Percentiles rank a stretch among this genome's conserved stretches.
phyloP scores from a whole-genome alignment of 2,888 invertebrate genomes.

The Herminia tarsipennalis region DNA sequence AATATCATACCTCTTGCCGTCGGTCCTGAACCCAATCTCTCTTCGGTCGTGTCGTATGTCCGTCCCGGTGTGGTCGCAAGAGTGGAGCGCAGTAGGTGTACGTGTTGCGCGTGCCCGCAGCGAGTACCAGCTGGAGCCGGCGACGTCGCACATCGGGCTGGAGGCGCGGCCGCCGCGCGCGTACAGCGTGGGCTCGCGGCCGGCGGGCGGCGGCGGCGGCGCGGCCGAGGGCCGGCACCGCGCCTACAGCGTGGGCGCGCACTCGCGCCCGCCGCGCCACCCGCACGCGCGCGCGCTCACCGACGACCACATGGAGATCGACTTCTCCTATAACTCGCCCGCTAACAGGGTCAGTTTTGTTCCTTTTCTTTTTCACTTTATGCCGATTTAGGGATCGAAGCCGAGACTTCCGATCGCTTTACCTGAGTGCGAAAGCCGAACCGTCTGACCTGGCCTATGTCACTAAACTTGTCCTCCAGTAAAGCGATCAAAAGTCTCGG shows the following conservation, averaged over 20 bases:
- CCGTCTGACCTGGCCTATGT: no score
- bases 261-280: slow-evolving; percentile 76
- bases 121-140: slow-evolving; percentile 93
- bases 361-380: no score
- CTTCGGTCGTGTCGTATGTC: no score
- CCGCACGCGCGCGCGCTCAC: slow-evolving; percentile 88
- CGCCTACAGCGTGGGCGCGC: slow-evolving; percentile 76
- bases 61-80: no score
- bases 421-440: no score
- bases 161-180: slow-evolving; percentile 81
- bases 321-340: slow-evolving; percentile 69
- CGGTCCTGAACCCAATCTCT: no score
- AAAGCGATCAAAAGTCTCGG: no score
- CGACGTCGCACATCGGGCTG: slow-evolving; percentile 89
- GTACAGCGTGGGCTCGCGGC: slow-evolving; percentile 76
- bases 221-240: slow-evolving; percentile 77
- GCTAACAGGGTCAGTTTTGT: slow-evolving; percentile 52
- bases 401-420: no score
- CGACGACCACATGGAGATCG: slow-evolving; percentile 93
- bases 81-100: no score
- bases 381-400: no score
- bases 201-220: slow-evolving; percentile 59
- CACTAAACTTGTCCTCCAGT: no score
- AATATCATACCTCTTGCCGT: no score
- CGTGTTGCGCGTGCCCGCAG: slow-evolving; percentile 61